Evolutionary conservation across 2,888 invertebrate species (phyloP), one percentile per base, ranked within the genome.

Genomic region (Gisinianus flammeolus): DNA sequence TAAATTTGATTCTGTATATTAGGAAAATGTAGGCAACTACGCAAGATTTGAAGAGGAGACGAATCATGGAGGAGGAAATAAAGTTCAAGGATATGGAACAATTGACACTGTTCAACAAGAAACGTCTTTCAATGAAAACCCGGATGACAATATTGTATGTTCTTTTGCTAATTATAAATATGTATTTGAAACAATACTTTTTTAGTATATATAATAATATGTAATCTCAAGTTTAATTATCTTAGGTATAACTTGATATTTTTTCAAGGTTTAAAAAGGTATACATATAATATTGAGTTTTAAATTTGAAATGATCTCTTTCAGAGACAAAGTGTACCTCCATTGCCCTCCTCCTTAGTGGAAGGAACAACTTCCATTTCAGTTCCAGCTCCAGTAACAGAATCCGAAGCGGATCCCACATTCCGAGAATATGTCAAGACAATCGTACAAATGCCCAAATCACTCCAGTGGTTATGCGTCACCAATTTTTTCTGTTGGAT

Each of bases 401-500:
- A 26, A 1, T 22, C 35, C 5, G 70, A 64, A 54, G 58, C 35
- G 4, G 19, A 22, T n/a, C 85, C 85, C 16, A 82, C 81, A 30
- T 83, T 95, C 24, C 88, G 88, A n/a, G 91, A 95, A 85, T 97
- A 97, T 87, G 89, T 97, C 44, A 89, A 91, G 83, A 96, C 97
- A 5, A 97, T 97, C 78, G 88, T 97, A n/a, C 90, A 92, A 86
- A 96, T 98, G 95, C 97, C 98, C 0, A 89, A 89, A 85, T 96
- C 95, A 0, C 89, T 97, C 82, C 90, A 93, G 44, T 91, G 95
- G 86, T 91, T 97, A 16, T 97, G 97, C 86, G 86, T 96, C 80
- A 97, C 97, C 19, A 97, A 97, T 88, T 89, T 97, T 52, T 97
- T 97, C 88, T 97, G 96, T 86, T 98, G 97, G 97, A 97, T 97